These are phyloP conservation scores for Macrotis lagotis DNA, from an alignment of 2,113 vertebrate genomes.

Conservation along the genomic window DNA sequence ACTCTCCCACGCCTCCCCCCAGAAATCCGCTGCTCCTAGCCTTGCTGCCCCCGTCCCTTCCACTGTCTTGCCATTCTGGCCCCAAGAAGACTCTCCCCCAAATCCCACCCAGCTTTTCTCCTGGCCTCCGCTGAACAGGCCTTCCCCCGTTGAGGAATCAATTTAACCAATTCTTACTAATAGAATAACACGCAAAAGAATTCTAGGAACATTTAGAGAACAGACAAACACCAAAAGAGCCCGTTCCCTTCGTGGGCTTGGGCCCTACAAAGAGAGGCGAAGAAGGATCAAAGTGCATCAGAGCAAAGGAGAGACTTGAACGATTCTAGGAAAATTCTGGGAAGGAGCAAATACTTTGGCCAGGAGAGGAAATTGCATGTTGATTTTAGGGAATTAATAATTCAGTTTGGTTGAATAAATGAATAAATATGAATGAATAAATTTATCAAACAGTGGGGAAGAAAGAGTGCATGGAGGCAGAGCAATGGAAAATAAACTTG, in stretches of 20 bases:
- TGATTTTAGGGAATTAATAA: background rate
- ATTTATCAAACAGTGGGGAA: background rate
- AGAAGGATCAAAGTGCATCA: background rate
- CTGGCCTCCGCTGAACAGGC: too few relatives aligned
- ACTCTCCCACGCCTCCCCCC: background rate
- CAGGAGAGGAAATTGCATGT: background rate
- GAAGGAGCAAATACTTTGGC: background rate
- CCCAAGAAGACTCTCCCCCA: background rate
- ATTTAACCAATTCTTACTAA: background rate
- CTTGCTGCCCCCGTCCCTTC: background rate
- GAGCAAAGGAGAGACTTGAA: background rate
- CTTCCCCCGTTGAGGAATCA: background rate
- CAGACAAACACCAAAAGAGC: background rate
- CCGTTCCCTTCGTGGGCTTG: background rate
- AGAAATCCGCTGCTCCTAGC: background rate
- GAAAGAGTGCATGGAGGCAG: background rate
- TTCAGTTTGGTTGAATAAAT: background rate
- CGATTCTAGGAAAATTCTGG: background rate
- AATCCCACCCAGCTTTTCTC: background rate
- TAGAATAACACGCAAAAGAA: background rate
- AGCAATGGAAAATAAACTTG: background rate
- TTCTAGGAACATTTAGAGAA: background rate
- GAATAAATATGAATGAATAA: background rate
- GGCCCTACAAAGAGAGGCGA: background rate
- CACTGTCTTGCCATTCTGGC: background rate